A percentile compares a stretch with the other conserved stretches of the same genome.
phyloP scores from a whole-genome alignment of 2,797 vertebrate species.

The Neopelma chrysocephalum region DNA sequence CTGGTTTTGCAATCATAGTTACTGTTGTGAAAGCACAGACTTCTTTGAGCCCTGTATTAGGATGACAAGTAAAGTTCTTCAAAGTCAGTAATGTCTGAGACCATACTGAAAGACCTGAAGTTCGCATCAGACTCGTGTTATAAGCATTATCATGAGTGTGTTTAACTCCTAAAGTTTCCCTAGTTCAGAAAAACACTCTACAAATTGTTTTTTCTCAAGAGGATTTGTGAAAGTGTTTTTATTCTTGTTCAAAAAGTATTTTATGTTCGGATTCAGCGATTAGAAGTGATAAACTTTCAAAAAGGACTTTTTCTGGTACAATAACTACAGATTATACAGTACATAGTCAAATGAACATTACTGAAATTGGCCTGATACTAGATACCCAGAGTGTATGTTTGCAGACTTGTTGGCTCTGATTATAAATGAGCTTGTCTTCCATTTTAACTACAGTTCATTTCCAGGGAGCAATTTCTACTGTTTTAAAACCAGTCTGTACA shows the following conservation, averaged over 20 bases:
- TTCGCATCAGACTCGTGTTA: background rate
- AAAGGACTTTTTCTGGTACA: conserved; percentile 6
- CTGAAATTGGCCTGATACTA: conserved; percentile 3
- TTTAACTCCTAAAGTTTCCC: background rate
- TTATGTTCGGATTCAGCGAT: background rate
- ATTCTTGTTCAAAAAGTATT: background rate
- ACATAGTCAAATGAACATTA: background rate
- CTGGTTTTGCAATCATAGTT: background rate
- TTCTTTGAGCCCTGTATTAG: background rate
- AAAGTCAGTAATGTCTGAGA: background rate
- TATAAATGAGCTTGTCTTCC: conserved; percentile 16
- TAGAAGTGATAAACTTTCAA: background rate
- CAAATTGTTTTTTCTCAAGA: background rate
- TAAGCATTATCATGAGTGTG: background rate
- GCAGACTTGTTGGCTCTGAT: conserved; percentile 28
- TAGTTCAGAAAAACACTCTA: background rate
- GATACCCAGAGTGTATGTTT: background rate
- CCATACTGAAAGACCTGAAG: background rate
- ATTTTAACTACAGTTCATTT: conserved; percentile 32
- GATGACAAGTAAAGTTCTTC: background rate
- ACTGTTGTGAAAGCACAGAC: background rate
- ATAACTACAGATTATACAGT: background rate
- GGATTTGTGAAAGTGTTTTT: background rate
- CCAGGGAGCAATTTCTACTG: conserved; percentile 24
- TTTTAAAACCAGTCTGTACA: conserved; percentile 33